These are phyloP conservation scores for Cichlasoma orientale DNA, from an alignment of 2,797 vertebrate genomes.

Conservation along the genomic window DNA sequence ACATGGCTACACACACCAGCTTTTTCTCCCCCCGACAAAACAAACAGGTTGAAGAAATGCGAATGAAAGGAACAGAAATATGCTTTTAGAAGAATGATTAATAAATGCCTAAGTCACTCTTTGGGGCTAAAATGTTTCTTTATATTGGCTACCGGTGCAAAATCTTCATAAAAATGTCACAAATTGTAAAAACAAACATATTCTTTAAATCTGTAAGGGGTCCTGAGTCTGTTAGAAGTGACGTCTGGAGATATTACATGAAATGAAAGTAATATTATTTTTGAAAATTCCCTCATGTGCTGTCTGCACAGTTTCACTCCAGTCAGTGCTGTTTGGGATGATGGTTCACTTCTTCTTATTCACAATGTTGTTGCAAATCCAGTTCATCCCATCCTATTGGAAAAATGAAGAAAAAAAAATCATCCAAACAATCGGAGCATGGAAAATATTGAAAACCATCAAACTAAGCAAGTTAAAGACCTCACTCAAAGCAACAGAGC, in stretches of 20 bases:
- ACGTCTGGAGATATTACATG: neutral
- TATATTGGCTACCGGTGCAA: slow-evolving; percentile 40
- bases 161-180: slow-evolving; percentile 56
- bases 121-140: slow-evolving; percentile 9
- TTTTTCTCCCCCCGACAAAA: slow-evolving; percentile 24
- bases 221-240: slow-evolving; percentile 3
- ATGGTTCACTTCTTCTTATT: slow-evolving; percentile 81
- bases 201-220: slow-evolving; percentile 14
- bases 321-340: neutral
- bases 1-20: slow-evolving; percentile 43
- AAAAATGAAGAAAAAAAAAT: slow-evolving; percentile 12
- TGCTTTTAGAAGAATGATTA: neutral
- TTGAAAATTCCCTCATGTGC: slow-evolving; percentile 16
- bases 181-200: slow-evolving; percentile 55
- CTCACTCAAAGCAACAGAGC: neutral
- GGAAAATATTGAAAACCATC: neutral
- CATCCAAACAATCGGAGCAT: neutral
- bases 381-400: slow-evolving; percentile 86
- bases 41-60: slow-evolving; percentile 36
- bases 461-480: neutral
- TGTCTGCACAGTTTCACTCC: neutral
- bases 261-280: neutral
- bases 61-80: slow-evolving; percentile 15
- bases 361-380: slow-evolving; percentile 87
- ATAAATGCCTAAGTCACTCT: slow-evolving; percentile 9